Evolutionary conservation across 2,888 invertebrate genomes (phyloP).

Genomic region (Lepidocyrtinus sp.): DNA sequence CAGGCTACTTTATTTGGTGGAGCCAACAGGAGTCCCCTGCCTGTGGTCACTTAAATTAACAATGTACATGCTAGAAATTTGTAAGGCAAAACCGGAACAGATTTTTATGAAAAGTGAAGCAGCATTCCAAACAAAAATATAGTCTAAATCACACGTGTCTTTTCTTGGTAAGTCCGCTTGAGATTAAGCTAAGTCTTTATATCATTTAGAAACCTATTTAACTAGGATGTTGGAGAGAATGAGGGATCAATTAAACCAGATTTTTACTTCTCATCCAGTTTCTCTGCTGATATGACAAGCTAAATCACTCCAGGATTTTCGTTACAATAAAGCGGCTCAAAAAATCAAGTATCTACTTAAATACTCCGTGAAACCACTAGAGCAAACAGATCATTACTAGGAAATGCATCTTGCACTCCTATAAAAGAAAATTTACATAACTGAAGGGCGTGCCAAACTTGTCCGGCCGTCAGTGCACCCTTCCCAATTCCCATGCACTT

Average conservation of each 20-base stretch:
- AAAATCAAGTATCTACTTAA: neutral
- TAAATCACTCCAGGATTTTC: slow-evolving; percentile 3
- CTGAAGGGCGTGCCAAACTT: slow-evolving; percentile 49
- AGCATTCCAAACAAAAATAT: no score
- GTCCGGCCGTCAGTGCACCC: slow-evolving; percentile 17
- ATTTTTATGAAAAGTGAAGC: slow-evolving; percentile 6
- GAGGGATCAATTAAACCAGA: neutral
- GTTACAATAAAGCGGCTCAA: neutral
- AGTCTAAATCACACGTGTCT: no score
- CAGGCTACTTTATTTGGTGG: no score
- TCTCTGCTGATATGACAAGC: slow-evolving; percentile 4
- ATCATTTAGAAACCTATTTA: neutral
- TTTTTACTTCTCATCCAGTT: slow-evolving; percentile 2
- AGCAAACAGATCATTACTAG: neutral
- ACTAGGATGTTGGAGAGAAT: neutral
- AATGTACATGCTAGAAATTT: neutral
- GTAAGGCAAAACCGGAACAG: neutral
- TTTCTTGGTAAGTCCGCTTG: neutral
- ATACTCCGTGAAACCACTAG: neutral
- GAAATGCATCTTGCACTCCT: slow-evolving; percentile 1
- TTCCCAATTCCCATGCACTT: neutral
- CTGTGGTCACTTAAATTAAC: no score
- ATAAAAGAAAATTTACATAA: neutral
- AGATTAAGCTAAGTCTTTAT: neutral
- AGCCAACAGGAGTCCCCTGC: no score